A percentile compares a stretch with the other conserved stretches of the same genome.
These are phyloP conservation scores for Frieseomelitta varia DNA, from an alignment of 1,140 invertebrate genomes.

Conservation along the genomic window DNA sequence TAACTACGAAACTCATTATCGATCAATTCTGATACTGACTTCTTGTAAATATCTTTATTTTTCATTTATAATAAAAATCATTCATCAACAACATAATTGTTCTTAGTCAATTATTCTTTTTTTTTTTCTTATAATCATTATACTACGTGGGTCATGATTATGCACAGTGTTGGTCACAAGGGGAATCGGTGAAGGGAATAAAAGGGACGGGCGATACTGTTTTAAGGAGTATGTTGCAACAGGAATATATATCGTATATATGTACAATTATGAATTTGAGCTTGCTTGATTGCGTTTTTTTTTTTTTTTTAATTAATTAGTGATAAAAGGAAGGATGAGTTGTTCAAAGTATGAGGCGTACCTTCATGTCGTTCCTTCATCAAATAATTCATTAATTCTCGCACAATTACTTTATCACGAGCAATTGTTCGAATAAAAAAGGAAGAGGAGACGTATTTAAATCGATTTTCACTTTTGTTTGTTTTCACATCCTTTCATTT, in stretches of 20 bases:
- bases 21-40: slow-evolving; percentile 71
- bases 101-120: slow-evolving; percentile 81
- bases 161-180: slow-evolving; percentile 81
- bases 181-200: slow-evolving; percentile 57
- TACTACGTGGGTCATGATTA: slow-evolving; percentile 81
- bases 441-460: slow-evolving; percentile 33
- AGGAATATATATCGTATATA: slow-evolving; percentile 78
- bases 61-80: slow-evolving; percentile 84
- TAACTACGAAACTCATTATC: slow-evolving; percentile 45
- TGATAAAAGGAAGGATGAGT: slow-evolving; percentile 78
- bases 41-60: slow-evolving; percentile 84
- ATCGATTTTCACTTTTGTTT: slow-evolving; percentile 11
- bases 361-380: slow-evolving; percentile 38
- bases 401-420: slow-evolving; percentile 51
- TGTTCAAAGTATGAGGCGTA: slow-evolving; percentile 44
- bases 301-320: slow-evolving; percentile 73
- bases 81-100: slow-evolving; percentile 83
- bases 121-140: slow-evolving; percentile 77
- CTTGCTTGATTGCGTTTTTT: slow-evolving; percentile 75
- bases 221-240: slow-evolving; percentile 73
- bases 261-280: slow-evolving; percentile 82
- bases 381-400: slow-evolving; percentile 33
- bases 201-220: slow-evolving; percentile 74
- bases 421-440: slow-evolving; percentile 56
- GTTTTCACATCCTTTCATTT: slow-evolving; percentile 19